Evolutionary conservation across 92 coral and sea anemone genomes (phyloP), one percentile per base, ranked within the genome.

Genomic region (Micromussa lordhowensis): DNA sequence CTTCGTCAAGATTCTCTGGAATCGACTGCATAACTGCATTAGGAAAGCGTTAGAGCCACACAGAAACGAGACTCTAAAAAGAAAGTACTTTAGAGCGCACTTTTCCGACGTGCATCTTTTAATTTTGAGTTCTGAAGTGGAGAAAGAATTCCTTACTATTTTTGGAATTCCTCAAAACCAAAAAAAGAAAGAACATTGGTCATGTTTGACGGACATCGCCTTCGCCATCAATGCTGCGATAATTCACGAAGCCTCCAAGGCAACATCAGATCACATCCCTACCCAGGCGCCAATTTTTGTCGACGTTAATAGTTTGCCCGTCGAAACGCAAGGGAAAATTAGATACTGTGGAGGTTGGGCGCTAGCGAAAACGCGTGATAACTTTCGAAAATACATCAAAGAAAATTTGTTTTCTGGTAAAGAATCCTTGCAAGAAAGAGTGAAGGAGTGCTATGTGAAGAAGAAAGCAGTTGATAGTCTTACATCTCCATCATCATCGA

Each of bases 291-390:
- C 74, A n/a, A n/a, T 18, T 22, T 75, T 35, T 34, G 48, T 36
- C 19, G 79, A 75, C 30, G 89, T 89, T n/a, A 75, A 84, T 78
- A 40, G 78, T 29, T 83, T 89, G 89, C 80, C 81, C 49, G 77
- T 26, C 78, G 82, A 90, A n/a, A 81, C 85, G 36, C 69, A 78
- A 44, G 92, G 81, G n/a, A 90, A 90, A 79, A 74, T 90, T 40
- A 61, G 92, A 28, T 90, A 85, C 77, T 87, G 89, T 85, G 92
- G 92, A 16, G 92, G 92, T n/a, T 90, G 92, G 85, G 90, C n/a
- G n/a, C n/a, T n/a, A n/a, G n/a, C 93, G 53, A 90, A 90, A 72
- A 64, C 79, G 68, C 73, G 83, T 49, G 73, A 90, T 32, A 68
- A 64, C 19, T 35, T 57, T 32, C 68, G 74, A 78, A 54, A 68